Base-by-base conservation (phyloP, 2,113 vertebrate species). In the Labrus mixtus region DNA sequence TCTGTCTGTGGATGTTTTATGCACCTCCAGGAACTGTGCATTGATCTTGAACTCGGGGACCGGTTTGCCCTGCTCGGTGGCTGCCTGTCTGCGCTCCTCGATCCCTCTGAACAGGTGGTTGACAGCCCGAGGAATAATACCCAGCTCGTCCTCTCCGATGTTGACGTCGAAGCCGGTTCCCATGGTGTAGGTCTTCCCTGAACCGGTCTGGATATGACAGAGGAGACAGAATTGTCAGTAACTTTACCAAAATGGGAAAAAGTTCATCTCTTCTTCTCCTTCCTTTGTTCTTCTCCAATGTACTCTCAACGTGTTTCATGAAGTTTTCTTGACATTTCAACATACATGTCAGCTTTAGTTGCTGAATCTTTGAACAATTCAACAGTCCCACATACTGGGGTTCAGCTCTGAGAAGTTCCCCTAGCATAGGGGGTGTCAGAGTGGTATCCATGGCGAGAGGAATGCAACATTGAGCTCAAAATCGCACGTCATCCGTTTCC, bases 141-240 rank as follows among this genome's bases (percentile, higher is more conserved):
- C 98, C 83, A 96, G 95, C 39, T 99, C 98, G n/a, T 96, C 96
- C 56, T 98, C 97, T 2, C 82, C 92, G 70, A 97, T 95, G 92
- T 92, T 98, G 77, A 99, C 96, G 22, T 99, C 97, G 79, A 99
- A 99, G 64, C 98, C 98, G 10, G 98, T 99, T 68, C 98, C 98
- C 98, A 99, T 99, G 56, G 96, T 98, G 56, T 99, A 99, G 0
- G 98, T 99, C 93, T 99, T 99, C 37, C 98, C 98, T 58, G 98
- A 96, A 69, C 98, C 98, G 13, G 98, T 99, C 98, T 99, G 86
- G 4, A 76, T 4, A 8, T 0, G 1, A 12, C 22, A 10, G 23
- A 55, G 20, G 69, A 76, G 3, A 82, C 36, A 19, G 3, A 15
- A 45, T 9, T 9, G 39, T 61, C 2, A 33, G 12, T n/a, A 11